A percentile compares a stretch with the other conserved stretches of the same genome.
Evolutionary conservation across 2,113 vertebrate species (phyloP).

Genomic region (Elaphurus davidianus): DNA sequence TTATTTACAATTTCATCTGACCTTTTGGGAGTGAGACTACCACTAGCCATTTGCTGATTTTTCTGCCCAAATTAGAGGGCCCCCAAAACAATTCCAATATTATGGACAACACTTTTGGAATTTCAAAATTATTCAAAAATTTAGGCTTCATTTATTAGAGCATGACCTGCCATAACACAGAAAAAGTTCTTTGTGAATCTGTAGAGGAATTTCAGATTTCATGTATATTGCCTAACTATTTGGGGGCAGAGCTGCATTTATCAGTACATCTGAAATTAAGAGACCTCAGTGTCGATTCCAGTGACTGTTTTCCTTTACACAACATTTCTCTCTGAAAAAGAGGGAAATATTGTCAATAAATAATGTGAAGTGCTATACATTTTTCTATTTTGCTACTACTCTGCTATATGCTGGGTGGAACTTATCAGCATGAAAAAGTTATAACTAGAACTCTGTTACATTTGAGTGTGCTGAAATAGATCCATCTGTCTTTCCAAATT

Average conservation of each 20-base stretch:
- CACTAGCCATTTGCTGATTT: background rate
- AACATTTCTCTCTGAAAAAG: background rate
- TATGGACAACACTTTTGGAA: background rate
- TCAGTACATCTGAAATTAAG: background rate
- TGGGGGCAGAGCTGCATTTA: background rate
- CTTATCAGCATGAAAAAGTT: background rate
- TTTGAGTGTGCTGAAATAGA: background rate
- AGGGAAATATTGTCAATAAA: background rate
- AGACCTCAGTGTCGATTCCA: background rate
- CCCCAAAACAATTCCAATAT: background rate
- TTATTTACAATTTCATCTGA: background rate
- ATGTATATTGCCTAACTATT: background rate
- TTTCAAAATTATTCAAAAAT: background rate
- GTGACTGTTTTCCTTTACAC: background rate
- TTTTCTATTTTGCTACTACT: background rate
- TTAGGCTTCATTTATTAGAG: background rate
- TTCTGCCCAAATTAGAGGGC: background rate
- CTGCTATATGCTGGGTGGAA: background rate
- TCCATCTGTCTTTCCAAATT: background rate
- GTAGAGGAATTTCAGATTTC: background rate
- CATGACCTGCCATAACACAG: background rate
- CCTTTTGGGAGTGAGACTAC: background rate
- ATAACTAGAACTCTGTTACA: background rate
- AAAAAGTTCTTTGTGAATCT: background rate
- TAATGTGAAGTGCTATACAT: background rate